Base-by-base conservation (phyloP, 2,113 vertebrate species). In the Siphamia tubifer region DNA sequence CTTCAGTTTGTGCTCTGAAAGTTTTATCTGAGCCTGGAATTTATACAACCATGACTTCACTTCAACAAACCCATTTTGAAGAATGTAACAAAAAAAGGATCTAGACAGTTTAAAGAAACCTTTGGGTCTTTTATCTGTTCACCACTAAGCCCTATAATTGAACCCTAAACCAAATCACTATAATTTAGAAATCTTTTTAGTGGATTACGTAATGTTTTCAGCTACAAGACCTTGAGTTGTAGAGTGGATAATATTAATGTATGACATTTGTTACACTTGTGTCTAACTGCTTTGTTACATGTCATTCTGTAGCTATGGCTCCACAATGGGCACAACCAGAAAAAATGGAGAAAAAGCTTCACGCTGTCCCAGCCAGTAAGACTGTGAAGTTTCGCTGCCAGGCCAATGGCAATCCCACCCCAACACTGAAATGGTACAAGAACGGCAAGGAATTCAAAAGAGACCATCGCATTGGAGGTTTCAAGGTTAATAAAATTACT, bases 291-390 rank as follows among this genome's bases (percentile, higher is more conserved):
- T 11, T 47, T n/a, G 9, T 13, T 25, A 19, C 3, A 15, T 53
- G 15, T 51, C 79, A 1, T 73, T 32, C 84, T 68, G 23, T 55
- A 94, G 95, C 95, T 25, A 94, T 94, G 19, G 90, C 95, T 20
- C 98, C 98, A 0, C 94, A 94, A 48, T 99, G 98, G 98, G 94
- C 96, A 9, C 94, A 95, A 21, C 98, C 96, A 0, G 96, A 97
- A 69, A 99, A 98, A 90, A 99, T 99, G 96, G 96, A 97, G 89
- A 99, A 99, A 85, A 98, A 98, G 85, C 92, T 99, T 40, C 98
- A 99, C 0, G 98, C 98, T 0, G 97, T 99, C 17, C 98, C 98
- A 0, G 98, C 98, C 4, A 97, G 96, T 86, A 98, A 96, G 79
- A 99, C 96, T 0, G 97, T 99, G 55, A 98, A 96, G 76, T 99